These are phyloP conservation scores for Apteryx mantelli DNA, from an alignment of 2,113 vertebrate species.

Conservation along the genomic window DNA sequence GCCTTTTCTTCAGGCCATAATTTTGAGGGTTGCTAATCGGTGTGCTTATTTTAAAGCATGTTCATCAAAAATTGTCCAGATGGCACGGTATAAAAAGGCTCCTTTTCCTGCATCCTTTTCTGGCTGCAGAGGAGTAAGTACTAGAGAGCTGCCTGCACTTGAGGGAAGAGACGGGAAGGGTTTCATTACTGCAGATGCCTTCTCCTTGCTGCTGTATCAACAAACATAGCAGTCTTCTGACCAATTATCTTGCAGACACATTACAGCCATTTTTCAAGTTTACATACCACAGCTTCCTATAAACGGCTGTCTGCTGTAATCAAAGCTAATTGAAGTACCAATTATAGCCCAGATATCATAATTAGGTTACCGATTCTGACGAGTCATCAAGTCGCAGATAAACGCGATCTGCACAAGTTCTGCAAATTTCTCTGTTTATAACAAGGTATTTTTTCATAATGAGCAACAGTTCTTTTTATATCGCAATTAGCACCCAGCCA, in stretches of 20 bases:
- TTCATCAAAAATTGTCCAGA: not conserved
- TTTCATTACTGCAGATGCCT: not conserved
- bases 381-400: conserved; percentile 19
- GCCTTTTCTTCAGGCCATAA: not conserved
- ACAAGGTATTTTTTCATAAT: conserved; percentile 12
- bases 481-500: not conserved
- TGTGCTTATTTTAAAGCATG: not conserved
- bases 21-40: not conserved
- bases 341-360: conserved; percentile 28
- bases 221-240: not conserved
- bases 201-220: not conserved
- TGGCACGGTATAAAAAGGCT: not conserved
- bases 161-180: not conserved
- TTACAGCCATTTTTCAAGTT: conserved; percentile 38
- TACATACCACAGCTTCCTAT: conserved; percentile 5
- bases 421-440: not conserved
- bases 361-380: conserved; percentile 54
- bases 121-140: not conserved
- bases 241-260: conserved; percentile 17
- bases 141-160: not conserved
- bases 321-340: conserved; percentile 62
- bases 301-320: conserved; percentile 43
- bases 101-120: not conserved
- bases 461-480: conserved; percentile 13
- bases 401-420: conserved; percentile 18